A percentile compares a stretch with the other conserved stretches of the same genome.
Conservation (phyloP, 2,113 vertebrate genomes). For the Chrysochloris asiatica region DNA sequence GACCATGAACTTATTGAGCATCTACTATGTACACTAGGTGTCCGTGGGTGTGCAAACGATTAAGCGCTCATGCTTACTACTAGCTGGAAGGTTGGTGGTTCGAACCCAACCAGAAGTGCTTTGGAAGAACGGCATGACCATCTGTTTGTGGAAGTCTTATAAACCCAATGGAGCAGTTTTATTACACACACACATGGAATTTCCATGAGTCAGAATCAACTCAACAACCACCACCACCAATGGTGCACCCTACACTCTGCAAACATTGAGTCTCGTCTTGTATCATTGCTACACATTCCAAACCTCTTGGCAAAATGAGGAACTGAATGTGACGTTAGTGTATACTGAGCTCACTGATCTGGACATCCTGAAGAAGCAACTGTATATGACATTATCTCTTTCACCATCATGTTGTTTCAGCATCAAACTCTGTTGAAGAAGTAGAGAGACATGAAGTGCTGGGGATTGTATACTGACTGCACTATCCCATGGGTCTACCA, state of each 20-base stretch:
- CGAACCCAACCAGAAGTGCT: neutral
- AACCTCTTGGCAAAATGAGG: neutral
- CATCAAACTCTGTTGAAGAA: neutral
- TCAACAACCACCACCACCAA: neutral
- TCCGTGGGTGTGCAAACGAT: neutral
- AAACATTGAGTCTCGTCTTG: neutral
- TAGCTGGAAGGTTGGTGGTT: neutral
- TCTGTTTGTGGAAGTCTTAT: neutral
- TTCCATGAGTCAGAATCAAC: neutral
- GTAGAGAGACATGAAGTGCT: neutral
- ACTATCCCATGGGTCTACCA: neutral
- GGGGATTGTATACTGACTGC: neutral
- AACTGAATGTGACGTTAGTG: accelerated
- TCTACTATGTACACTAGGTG: neutral
- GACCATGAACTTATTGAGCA: accelerated
- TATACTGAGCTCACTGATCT: accelerated
- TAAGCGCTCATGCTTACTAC: neutral
- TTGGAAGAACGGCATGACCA: neutral
- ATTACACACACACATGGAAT: neutral
- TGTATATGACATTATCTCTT: accelerated
- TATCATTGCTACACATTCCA: no score
- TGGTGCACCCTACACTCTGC: neutral
- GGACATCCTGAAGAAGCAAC: neutral
- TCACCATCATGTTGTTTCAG: neutral
- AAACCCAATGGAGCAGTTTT: neutral